Percentiles rank a stretch among this genome's conserved stretches.
Evolutionary conservation across 2,113 vertebrate genomes (phyloP).

Genomic region (Acrocephalus kingi): DNA sequence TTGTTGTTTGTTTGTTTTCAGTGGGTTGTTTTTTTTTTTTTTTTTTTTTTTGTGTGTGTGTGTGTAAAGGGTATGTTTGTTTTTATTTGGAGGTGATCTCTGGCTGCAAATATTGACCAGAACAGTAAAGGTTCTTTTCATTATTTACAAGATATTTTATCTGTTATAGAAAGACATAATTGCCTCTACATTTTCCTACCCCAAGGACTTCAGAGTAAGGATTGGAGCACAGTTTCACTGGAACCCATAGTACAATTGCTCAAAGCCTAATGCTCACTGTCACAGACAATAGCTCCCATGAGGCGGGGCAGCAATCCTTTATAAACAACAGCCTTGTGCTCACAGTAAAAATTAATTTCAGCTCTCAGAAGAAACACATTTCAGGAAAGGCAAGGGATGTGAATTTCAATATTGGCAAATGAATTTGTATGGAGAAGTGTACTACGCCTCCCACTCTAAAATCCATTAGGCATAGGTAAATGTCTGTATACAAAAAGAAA

Average conservation of each 20-base stretch:
- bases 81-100: neutral
- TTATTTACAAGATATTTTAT: neutral
- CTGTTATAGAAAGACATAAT: neutral
- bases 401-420: conserved; percentile 23
- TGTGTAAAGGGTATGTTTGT: neutral
- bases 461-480: conserved; percentile 13
- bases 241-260: neutral
- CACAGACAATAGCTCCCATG: conserved; percentile 1
- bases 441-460: conserved; percentile 6
- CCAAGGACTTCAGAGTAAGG: neutral
- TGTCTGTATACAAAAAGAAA: neutral
- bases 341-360: conserved; percentile 37
- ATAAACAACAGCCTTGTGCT: conserved; percentile 15
- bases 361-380: conserved; percentile 2
- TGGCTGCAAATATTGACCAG: neutral
- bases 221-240: neutral
- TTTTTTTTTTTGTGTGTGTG: neutral
- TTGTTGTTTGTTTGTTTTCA: too few relatives aligned
- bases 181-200: neutral
- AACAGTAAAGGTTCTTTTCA: neutral
- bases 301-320: neutral
- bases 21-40: neutral
- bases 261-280: conserved; percentile 22
- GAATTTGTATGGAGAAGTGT: neutral
- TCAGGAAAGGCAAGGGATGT: neutral